Evolutionary conservation across 2,888 invertebrate genomes (phyloP).

Genomic region (Orthonychiurus folsomi): DNA sequence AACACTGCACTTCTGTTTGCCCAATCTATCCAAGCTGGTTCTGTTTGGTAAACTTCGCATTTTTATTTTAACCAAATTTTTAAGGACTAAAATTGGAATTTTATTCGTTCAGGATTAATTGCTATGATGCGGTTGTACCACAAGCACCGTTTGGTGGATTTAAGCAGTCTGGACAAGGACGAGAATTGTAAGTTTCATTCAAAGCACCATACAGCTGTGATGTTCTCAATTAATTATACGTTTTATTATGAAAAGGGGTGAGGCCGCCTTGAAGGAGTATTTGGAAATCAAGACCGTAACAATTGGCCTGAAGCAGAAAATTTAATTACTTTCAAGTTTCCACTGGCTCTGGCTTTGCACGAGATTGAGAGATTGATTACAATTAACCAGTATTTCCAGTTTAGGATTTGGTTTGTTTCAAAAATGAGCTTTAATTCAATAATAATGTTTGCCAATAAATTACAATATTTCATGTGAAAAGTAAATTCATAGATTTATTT

Average conservation of each 20-base stretch:
- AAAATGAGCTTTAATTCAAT: no score
- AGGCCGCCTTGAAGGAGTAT: constrained; percentile 67
- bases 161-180: constrained; percentile 75
- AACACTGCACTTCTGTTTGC: constrained; percentile 66
- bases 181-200: constrained; percentile 52
- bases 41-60: constrained; percentile 59
- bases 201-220: not conserved
- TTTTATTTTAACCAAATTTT: constrained; percentile 40
- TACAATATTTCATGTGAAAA: no score
- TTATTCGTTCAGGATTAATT: constrained; percentile 57
- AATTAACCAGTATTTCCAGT: no score
- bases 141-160: constrained; percentile 85
- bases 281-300: constrained; percentile 69
- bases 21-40: constrained; percentile 66
- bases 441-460: no score
- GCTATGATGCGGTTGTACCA: constrained; percentile 58
- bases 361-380: no score
- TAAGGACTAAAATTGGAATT: not conserved
- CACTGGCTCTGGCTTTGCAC: no score
- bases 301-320: constrained; percentile 47
- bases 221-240: constrained; percentile 13
- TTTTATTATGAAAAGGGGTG: constrained; percentile 60
- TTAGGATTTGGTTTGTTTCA: no score
- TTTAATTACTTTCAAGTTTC: no score
- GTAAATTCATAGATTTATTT: no score